Evolutionary conservation across 1,140 invertebrate genomes (phyloP).

Genomic region (Rhopalosiphum maidis): DNA sequence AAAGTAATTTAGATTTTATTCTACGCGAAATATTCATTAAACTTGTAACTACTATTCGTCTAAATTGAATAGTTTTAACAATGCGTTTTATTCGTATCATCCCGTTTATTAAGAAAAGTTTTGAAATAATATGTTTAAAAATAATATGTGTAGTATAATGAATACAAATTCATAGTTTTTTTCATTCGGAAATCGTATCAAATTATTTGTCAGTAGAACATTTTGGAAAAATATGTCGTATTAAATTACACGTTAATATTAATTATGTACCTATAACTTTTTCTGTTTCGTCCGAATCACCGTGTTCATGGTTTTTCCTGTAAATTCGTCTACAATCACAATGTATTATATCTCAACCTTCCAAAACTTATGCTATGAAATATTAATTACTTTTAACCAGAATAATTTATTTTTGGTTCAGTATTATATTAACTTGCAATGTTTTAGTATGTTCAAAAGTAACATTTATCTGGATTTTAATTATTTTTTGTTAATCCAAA

Average conservation of each 20-base stretch:
- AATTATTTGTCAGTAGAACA: background rate
- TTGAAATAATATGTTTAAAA: background rate
- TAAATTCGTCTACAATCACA: background rate
- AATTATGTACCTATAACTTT: background rate
- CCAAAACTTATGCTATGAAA: background rate
- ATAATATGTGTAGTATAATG: too few species aligned
- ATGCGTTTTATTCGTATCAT: background rate
- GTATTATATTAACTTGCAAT: background rate
- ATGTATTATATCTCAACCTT: background rate
- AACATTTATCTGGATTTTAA: background rate
- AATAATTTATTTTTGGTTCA: background rate
- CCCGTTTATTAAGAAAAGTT: background rate
- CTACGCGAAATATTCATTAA: background rate
- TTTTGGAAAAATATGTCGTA: background rate
- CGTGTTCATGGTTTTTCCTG: background rate
- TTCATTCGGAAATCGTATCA: background rate
- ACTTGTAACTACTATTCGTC: background rate
- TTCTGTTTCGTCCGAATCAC: background rate
- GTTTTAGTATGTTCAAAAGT: background rate
- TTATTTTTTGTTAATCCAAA: background rate
- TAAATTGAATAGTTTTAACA: background rate
- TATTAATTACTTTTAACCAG: background rate
- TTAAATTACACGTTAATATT: too few species aligned
- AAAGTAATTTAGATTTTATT: conserved; percentile 17
- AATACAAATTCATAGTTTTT: background rate